These are phyloP conservation scores for Drosophila kuntzei DNA, from an alignment of 2,888 invertebrate species.

Conservation along the genomic window DNA sequence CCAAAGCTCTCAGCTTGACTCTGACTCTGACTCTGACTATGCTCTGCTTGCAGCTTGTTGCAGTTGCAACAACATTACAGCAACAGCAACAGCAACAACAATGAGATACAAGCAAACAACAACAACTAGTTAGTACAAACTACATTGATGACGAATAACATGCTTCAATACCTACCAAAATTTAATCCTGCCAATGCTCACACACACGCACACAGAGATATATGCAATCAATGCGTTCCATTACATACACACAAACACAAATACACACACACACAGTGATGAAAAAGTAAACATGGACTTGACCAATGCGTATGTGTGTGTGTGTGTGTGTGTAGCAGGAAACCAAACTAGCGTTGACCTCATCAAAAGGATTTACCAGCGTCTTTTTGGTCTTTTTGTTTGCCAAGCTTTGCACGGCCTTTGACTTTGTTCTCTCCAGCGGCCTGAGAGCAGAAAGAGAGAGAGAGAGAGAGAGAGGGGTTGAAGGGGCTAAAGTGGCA, in stretches of 20 bases:
- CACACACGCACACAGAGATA: conserved; percentile 12
- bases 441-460: background rate
- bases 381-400: conserved; percentile 82
- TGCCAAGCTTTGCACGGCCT: conserved; percentile 74
- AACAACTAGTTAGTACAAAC: conserved; percentile 74
- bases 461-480: background rate
- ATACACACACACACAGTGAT: conserved; percentile 24
- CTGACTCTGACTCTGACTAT: background rate
- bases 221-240: conserved; percentile 27
- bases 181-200: conserved; percentile 77
- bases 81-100: conserved; percentile 27
- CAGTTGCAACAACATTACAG: conserved; percentile 34
- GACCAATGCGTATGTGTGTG: conserved; percentile 39
- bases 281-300: conserved; percentile 53
- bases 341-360: conserved; percentile 79
- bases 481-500: background rate
- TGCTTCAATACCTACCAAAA: conserved; percentile 82
- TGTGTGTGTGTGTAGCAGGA: conserved; percentile 46
- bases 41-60: conserved; percentile 28
- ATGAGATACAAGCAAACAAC: conserved; percentile 20
- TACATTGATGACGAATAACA: conserved; percentile 82
- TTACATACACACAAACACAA: conserved; percentile 21
- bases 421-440: conserved; percentile 69
- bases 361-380: conserved; percentile 80
- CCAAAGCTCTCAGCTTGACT: conserved; percentile 19